Conservation (phyloP, 2,888 invertebrate genomes). For the Endotricha flammealis region DNA sequence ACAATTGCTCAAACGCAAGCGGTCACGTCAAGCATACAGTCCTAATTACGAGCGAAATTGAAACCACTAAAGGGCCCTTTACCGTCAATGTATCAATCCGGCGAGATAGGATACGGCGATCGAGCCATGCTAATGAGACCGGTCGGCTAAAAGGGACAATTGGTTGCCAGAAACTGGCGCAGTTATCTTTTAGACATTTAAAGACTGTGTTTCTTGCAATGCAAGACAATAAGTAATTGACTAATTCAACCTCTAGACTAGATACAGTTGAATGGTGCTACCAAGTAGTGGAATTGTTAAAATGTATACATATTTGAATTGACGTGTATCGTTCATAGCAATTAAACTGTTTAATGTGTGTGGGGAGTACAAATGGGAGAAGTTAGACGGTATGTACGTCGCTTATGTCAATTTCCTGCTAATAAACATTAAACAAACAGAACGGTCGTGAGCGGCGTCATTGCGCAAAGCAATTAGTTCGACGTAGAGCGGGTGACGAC, state of each 20-base stretch:
- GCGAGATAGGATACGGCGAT: slow-evolving; percentile 55
- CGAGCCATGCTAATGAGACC: slow-evolving; percentile 63
- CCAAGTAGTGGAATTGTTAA: slow-evolving; percentile 33
- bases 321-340: slow-evolving; percentile 25
- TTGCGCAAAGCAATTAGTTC: slow-evolving; percentile 49
- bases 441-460: slow-evolving; percentile 39
- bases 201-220: slow-evolving; percentile 55
- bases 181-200: slow-evolving; percentile 59
- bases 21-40: slow-evolving; percentile 32
- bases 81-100: slow-evolving; percentile 67
- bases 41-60: slow-evolving; percentile 52
- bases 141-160: slow-evolving; percentile 64
- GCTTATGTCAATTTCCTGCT: slow-evolving; percentile 44
- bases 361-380: slow-evolving; percentile 39
- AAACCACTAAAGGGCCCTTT: slow-evolving; percentile 52
- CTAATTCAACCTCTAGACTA: slow-evolving; percentile 40
- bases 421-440: slow-evolving; percentile 50
- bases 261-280: slow-evolving; percentile 34
- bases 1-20: slow-evolving; percentile 40
- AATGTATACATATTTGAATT: slow-evolving; percentile 26
- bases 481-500: slow-evolving; percentile 36
- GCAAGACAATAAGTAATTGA: slow-evolving; percentile 49
- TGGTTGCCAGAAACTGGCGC: slow-evolving; percentile 50
- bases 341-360: slow-evolving; percentile 44
- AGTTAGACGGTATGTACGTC: slow-evolving; percentile 36